phyloP scores from a whole-genome alignment of 1,140 invertebrate species.

The Zaprionus tsacasi region DNA sequence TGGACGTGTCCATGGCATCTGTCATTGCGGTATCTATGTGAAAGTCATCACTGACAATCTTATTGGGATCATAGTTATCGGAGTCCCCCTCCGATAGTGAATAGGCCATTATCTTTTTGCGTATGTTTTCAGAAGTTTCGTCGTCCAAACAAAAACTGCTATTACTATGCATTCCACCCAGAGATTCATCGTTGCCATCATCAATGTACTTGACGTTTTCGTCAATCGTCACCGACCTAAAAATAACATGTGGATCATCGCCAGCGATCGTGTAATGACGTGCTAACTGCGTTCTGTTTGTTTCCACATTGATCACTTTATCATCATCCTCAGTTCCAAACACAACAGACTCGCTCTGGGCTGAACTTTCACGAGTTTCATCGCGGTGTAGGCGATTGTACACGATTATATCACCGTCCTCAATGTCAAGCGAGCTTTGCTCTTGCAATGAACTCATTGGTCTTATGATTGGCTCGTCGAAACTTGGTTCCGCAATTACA shows the following conservation, averaged over 20 bases:
- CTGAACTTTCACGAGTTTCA: conserved; percentile 71
- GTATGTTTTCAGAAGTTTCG: conserved; percentile 76
- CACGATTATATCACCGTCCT: conserved; percentile 66
- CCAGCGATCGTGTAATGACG: conserved; percentile 72
- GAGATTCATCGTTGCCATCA: conserved; percentile 10
- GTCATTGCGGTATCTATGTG: conserved; percentile 76
- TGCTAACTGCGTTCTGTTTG: conserved; percentile 40
- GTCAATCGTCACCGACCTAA: conserved; percentile 60
- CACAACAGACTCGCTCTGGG: conserved; percentile 67
- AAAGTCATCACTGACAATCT: conserved; percentile 57
- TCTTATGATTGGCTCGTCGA: conserved; percentile 59
- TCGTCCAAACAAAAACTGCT: conserved; percentile 73
- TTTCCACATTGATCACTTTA: conserved; percentile 41
- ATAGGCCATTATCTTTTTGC: conserved; percentile 80
- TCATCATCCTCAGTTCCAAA: conserved; percentile 49
- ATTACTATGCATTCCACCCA: conserved; percentile 25
- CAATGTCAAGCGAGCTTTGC: conserved; percentile 53
- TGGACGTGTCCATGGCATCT: conserved; percentile 71
- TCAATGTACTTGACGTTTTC: conserved; percentile 53
- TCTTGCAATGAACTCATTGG: conserved; percentile 58
- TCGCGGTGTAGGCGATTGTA: conserved; percentile 58
- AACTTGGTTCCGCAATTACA: conserved; percentile 27
- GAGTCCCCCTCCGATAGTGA: conserved; percentile 80
- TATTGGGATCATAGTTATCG: conserved; percentile 60
- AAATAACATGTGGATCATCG: conserved; percentile 61